Conservation (phyloP, 2,113 vertebrate genomes). For the Orientallactaga bullata region DNA sequence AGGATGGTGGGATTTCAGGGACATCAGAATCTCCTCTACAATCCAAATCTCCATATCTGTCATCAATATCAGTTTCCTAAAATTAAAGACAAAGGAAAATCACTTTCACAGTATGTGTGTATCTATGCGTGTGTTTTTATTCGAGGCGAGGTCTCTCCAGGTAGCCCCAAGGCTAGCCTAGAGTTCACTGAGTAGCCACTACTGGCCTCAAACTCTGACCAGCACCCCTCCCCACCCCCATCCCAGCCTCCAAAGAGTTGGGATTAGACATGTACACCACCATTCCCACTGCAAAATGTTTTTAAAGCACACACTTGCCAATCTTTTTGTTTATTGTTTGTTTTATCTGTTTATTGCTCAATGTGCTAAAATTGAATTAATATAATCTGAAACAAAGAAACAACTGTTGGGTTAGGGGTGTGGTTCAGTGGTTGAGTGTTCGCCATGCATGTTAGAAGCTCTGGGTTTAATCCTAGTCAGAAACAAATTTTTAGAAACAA, state of each 20-base stretch:
- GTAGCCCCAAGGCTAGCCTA: too few relatives aligned
- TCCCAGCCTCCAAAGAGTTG: background rate
- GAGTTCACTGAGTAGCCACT: background rate
- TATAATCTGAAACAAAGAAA: conserved; percentile 64
- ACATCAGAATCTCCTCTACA: conserved; percentile 87
- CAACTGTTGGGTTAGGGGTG: background rate
- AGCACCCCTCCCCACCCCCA: background rate
- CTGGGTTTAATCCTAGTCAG: too few relatives aligned
- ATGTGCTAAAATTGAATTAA: background rate
- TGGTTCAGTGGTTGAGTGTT: too few relatives aligned
- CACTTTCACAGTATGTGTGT: conserved; percentile 31
- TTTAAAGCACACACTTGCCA: background rate
- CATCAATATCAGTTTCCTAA: conserved; percentile 93
- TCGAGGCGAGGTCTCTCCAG: too few relatives aligned
- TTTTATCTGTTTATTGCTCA: background rate
- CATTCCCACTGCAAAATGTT: background rate
- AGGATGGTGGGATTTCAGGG: conserved; percentile 89
- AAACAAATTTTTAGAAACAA: background rate
- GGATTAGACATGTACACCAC: background rate
- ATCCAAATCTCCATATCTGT: conserved; percentile 92
- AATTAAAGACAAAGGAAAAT: conserved; percentile 59
- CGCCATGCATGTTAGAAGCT: too few relatives aligned
- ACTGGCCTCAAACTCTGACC: background rate
- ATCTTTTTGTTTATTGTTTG: too few relatives aligned
- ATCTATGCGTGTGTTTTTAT: background rate